Conservation (phyloP, 2,888 invertebrate genomes). For the Acleris literana region DNA sequence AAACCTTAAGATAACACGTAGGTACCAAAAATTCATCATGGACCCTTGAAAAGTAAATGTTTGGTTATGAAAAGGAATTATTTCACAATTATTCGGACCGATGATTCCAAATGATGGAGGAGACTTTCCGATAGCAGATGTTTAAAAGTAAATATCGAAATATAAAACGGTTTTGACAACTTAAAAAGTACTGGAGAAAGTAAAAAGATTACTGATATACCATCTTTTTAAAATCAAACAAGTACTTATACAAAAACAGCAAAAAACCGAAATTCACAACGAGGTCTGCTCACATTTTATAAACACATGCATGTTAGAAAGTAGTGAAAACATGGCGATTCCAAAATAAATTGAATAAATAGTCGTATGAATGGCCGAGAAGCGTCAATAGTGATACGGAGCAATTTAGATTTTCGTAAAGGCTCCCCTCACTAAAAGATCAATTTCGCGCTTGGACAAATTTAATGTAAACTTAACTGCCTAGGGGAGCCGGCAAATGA, state of each 20-base stretch:
- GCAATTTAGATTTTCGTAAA: constrained; percentile 77
- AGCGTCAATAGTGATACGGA: constrained; percentile 72
- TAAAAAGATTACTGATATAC: no score
- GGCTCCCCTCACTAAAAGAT: constrained; percentile 78
- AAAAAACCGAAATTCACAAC: no score
- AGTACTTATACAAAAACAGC: no score
- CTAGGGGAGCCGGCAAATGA: constrained; percentile 72
- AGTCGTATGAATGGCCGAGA: constrained; percentile 28
- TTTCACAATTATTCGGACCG: constrained; percentile 17
- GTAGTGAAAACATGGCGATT: not conserved
- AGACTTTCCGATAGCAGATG: not conserved
- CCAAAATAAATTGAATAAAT: not conserved
- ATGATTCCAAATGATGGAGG: not conserved
- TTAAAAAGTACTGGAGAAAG: no score
- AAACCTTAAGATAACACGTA: constrained; percentile 48
- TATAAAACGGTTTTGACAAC: not conserved
- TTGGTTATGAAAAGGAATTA: constrained; percentile 24
- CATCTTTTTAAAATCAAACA: no score
- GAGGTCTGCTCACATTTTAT: no score
- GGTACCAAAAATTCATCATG: constrained; percentile 21
- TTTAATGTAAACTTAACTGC: constrained; percentile 82
- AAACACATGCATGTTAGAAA: no score
- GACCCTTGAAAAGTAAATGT: constrained; percentile 24
- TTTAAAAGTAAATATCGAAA: not conserved
- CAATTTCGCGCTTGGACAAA: constrained; percentile 82